Evolutionary conservation across 37 sponge, comb jelly and placozoan genomes (phyloP).

Genomic region (Aplysina aerophoba): DNA sequence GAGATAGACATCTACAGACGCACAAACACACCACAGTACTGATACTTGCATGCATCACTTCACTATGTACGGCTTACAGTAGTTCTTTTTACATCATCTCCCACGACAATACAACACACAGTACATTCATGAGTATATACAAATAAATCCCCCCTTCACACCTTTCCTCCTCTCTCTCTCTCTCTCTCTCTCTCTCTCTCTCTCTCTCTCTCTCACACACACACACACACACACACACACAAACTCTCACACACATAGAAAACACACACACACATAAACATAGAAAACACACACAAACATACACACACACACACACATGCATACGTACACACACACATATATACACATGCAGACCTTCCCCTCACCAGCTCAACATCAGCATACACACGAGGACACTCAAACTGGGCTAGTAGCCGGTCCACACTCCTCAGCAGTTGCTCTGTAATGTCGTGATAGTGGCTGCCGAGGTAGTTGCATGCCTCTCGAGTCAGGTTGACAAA

Average conservation of each 20-base stretch:
- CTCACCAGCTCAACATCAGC: conserved; percentile 70
- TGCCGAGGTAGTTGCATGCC: conserved; percentile 70
- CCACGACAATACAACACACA: too few relatives aligned
- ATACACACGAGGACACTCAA: conserved; percentile 64
- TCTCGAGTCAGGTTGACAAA: conserved; percentile 65
- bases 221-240: too few relatives aligned
- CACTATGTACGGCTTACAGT: too few relatives aligned
- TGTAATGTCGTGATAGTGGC: conserved; percentile 50
- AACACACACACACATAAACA: background rate
- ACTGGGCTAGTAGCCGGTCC: conserved; percentile 58
- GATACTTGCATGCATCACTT: too few relatives aligned
- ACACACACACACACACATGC: conserved; percentile 14
- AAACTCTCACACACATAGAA: too few relatives aligned
- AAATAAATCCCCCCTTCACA: too few relatives aligned
- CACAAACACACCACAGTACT: too few relatives aligned
- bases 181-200: too few relatives aligned
- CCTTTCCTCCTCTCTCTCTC: too few relatives aligned
- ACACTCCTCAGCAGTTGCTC: conserved; percentile 65
- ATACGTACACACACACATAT: conserved; percentile 7
- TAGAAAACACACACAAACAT: background rate
- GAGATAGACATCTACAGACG: background rate
- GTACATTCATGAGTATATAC: too few relatives aligned
- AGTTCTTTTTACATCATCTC: too few relatives aligned
- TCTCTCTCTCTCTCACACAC: too few relatives aligned
- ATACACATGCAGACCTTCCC: background rate